phyloP scores from a whole-genome alignment of 2,797 vertebrate species.

The Anomalospiza imberbis region DNA sequence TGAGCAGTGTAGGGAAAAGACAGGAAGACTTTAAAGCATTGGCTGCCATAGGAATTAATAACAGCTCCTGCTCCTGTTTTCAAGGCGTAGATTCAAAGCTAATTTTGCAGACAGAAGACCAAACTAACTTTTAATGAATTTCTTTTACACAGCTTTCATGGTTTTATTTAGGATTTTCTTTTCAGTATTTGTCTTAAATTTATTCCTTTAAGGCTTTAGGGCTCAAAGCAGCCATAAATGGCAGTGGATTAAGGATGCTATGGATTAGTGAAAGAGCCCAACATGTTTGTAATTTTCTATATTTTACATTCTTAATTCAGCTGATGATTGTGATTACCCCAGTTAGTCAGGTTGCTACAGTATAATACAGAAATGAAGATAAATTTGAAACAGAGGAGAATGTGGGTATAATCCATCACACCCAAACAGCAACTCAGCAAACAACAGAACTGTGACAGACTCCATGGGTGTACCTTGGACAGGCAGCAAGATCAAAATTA shows the following conservation, averaged over 20 bases:
- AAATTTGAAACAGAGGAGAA: background rate
- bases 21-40: conserved; percentile 48
- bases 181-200: background rate
- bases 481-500: conserved; percentile 24
- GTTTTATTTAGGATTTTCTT: background rate
- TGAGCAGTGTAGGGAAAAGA: conserved; percentile 22
- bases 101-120: background rate
- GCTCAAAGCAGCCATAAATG: background rate
- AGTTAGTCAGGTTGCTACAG: background rate
- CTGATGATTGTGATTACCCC: background rate
- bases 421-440: background rate
- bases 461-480: background rate
- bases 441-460: background rate
- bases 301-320: background rate
- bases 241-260: background rate
- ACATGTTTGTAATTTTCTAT: background rate
- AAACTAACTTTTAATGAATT: background rate
- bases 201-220: background rate
- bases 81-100: conserved; percentile 1
- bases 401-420: background rate
- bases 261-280: background rate
- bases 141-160: background rate
- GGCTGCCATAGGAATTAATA: conserved; percentile 26
- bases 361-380: background rate
- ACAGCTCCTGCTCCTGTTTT: conserved; percentile 23